Evolutionary conservation across 2,888 invertebrate genomes (phyloP), one percentile per base, ranked within the genome.

Genomic region (Mactromeris polynyma): DNA sequence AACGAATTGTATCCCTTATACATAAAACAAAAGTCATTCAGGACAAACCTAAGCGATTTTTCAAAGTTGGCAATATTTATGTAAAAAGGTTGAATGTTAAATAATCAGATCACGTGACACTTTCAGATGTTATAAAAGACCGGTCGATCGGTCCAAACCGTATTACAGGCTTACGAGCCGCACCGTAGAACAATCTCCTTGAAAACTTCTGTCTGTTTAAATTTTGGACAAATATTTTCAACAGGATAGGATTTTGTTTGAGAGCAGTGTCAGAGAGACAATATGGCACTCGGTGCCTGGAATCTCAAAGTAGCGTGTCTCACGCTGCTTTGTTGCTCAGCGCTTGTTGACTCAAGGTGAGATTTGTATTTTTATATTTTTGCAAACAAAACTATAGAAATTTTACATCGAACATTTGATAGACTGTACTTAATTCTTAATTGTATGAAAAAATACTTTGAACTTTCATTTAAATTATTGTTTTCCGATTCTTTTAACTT

Each of bases 331-430:
- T 90, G 88, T 51, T 64, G 85, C 19, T 51, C 85, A 36, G 86
- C 90, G 84, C 86, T 91, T 80, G 89, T 89, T 40, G 85, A 89
- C 14, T 78, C 90, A 86, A 89, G 93, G 93, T 93, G 88, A 85
- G 85, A 33, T 21, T 51, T 36, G 0, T 7, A 58, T 40, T 38
- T 79, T 40, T 17, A 11, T 17, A 46, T 46, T 46, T 17, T 7
- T 40, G 11, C 11, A 40, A 46, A 46, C 46, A 7, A 46, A 46
- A 46, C 11, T 9, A n/a, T n/a, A n/a, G n/a, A n/a, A n/a, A n/a
- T n/a, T n/a, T n/a, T n/a, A n/a, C n/a, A n/a, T n/a, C n/a, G n/a
- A n/a, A n/a, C n/a, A n/a, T n/a, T n/a, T n/a, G n/a, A n/a, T n/a
- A n/a, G n/a, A n/a, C n/a, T n/a, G n/a, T n/a, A n/a, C n/a, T n/a